Base-by-base conservation (phyloP, 2,888 invertebrate genomes). In the Scrobipalpa costella region DNA sequence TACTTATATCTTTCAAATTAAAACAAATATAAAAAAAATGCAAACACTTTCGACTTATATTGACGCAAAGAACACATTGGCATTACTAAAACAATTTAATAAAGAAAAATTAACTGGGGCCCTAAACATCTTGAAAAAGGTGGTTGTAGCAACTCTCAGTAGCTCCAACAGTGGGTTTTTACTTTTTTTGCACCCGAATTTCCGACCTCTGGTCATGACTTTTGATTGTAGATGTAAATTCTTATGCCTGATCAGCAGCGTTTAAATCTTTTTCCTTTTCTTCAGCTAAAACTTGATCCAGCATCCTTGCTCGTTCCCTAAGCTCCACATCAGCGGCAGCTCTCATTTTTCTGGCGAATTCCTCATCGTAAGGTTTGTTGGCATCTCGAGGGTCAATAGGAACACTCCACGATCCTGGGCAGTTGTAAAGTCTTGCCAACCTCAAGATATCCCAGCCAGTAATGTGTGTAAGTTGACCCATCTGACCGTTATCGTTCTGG, bases 351-450 rank as follows among this genome's bases (percentile, higher is more conserved):
- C 17, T 49, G 15, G 6, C 17, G 15, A 49, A 49, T 21, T 57
- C 36, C 13, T 55, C 55, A 6, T 8, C 8, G 57, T 34, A 57
- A 1, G 58, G 40, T 19, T 58, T 58, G 40, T 19, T 19, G 19
- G 40, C 19, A 13, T 58, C 58, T 40, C 17, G 19, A 9, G 21
- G 38, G 13, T 33, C 8, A 13, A 58, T 21, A 9, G 17, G n/a
- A 21, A 13, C 40, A 33, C 52, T 61, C 69, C 69, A 69, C 0
- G 68, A 64, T 3, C 69, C 69, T 7, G 69, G 68, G 59, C 69
- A 69, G 64, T 67, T 67, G 66, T 69, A 69, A 49, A 64, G 64
- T 1, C 69, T 36, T 7, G 27, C 49, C 1, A 63, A 11, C 6
- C 63, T 52, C 11, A 11, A 2, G 19, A 49, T 33, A 27, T 65